phyloP scores from a whole-genome alignment of 2,113 vertebrate species.

The Eira barbara region DNA sequence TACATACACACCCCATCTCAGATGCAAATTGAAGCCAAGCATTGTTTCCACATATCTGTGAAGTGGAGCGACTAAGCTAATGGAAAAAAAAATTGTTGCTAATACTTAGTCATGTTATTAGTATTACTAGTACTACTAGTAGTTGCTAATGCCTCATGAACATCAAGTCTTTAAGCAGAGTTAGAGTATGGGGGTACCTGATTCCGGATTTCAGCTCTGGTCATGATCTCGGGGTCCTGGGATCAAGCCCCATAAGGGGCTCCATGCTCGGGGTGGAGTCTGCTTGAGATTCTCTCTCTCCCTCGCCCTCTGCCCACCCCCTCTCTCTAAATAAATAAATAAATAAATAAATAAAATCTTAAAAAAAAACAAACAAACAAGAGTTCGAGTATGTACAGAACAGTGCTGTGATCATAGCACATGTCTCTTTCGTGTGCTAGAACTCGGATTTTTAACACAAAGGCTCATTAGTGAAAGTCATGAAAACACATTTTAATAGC shows the following conservation, averaged over 20 bases:
- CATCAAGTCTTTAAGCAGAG: slow-evolving; percentile 46
- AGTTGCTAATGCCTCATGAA: slow-evolving; percentile 29
- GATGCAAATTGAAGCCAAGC: slow-evolving; percentile 56
- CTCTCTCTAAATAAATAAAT: background rate
- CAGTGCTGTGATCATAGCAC: background rate
- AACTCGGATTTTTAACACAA: slow-evolving; percentile 30
- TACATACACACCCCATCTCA: background rate
- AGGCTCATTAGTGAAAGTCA: slow-evolving; percentile 26
- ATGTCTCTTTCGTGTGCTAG: background rate
- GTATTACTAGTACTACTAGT: slow-evolving; percentile 10
- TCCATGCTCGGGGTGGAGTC: background rate
- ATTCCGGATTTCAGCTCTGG: background rate
- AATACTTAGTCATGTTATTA: background rate
- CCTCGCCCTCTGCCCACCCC: background rate
- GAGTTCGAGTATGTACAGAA: background rate
- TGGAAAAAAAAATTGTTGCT: background rate
- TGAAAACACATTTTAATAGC: slow-evolving; percentile 62
- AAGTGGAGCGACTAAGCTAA: slow-evolving; percentile 45
- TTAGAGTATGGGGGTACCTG: background rate
- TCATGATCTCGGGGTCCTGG: background rate
- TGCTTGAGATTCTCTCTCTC: background rate
- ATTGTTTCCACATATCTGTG: slow-evolving; percentile 41
- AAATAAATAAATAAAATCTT: background rate
- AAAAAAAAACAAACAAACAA: background rate
- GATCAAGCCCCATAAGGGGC: background rate